Evolutionary conservation across 2,888 invertebrate genomes (phyloP).

Genomic region (Brachyptera putata): DNA sequence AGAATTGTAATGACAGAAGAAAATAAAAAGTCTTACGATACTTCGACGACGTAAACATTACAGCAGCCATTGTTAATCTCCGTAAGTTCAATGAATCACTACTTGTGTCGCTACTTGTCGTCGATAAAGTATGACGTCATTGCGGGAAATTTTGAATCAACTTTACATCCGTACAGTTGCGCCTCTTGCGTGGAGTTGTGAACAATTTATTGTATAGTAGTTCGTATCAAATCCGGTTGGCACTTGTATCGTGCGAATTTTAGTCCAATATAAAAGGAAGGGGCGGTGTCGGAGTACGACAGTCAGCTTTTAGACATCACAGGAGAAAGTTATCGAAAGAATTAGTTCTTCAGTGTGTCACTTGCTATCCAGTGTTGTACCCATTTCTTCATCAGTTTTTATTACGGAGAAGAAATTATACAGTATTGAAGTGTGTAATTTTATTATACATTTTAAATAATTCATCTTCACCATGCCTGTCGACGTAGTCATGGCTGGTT

Average conservation of each 20-base stretch:
- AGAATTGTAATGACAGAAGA: no score
- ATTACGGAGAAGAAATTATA: no score
- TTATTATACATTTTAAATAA: no score
- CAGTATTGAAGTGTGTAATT: no score
- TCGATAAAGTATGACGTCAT: neutral
- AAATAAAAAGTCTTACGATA: no score
- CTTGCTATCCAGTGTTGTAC: neutral
- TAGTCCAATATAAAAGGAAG: slow-evolving; percentile 6
- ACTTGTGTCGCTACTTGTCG: neutral
- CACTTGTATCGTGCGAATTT: neutral
- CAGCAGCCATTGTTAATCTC: slow-evolving; percentile 20
- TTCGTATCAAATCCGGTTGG: neutral
- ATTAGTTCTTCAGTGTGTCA: neutral
- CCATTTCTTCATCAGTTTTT: no score
- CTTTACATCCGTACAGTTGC: slow-evolving; percentile 12
- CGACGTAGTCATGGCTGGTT: slow-evolving; percentile 44
- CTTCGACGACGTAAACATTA: slow-evolving; percentile 13
- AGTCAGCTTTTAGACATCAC: slow-evolving; percentile 2
- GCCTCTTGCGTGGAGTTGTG: slow-evolving; percentile 36
- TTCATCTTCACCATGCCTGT: slow-evolving; percentile 41
- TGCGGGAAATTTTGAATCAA: neutral
- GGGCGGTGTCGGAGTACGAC: no score
- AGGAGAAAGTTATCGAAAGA: neutral
- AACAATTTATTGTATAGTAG: neutral
- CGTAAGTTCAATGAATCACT: neutral